Evolutionary conservation across 2,888 invertebrate species (phyloP).

Genomic region (Ornithoptera alexandrae): DNA sequence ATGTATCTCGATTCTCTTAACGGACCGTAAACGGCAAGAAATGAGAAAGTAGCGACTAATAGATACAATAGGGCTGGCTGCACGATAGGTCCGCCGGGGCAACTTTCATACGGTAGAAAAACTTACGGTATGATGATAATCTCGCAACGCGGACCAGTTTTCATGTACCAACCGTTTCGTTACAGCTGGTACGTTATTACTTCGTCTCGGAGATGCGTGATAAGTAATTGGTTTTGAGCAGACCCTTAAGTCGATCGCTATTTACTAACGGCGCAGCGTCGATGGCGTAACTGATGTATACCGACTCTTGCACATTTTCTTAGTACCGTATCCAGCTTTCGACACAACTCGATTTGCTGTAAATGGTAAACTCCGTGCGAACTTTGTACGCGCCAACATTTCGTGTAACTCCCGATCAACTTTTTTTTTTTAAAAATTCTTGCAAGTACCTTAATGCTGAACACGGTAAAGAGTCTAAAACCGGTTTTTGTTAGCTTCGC

Average conservation of each 20-base stretch:
- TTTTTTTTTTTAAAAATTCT: constrained; percentile 64
- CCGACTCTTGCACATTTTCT: constrained; percentile 50
- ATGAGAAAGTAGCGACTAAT: constrained; percentile 76
- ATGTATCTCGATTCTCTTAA: constrained; percentile 73
- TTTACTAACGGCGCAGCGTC: constrained; percentile 42
- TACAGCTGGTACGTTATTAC: constrained; percentile 63
- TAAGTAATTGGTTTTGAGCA: constrained; percentile 48
- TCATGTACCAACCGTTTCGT: constrained; percentile 59
- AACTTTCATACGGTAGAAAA: constrained; percentile 72
- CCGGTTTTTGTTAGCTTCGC: constrained; percentile 65
- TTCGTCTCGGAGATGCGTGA: constrained; percentile 56
- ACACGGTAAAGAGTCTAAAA: constrained; percentile 53
- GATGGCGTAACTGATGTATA: constrained; percentile 46
- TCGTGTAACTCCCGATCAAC: constrained; percentile 64
- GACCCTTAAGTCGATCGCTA: constrained; percentile 50
- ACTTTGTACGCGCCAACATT: constrained; percentile 65
- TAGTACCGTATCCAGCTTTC: constrained; percentile 53
- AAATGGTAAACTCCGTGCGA: constrained; percentile 62
- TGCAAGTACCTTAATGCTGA: constrained; percentile 64
- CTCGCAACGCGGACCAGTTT: constrained; percentile 52
- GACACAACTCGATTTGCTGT: constrained; percentile 55
- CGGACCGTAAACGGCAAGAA: constrained; percentile 74
- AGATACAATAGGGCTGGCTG: constrained; percentile 76
- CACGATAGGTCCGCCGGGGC: constrained; percentile 58
- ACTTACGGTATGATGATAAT: constrained; percentile 58